phyloP scores from a whole-genome alignment of 2,888 invertebrate genomes.

The Cheiracanthium punctorium region DNA sequence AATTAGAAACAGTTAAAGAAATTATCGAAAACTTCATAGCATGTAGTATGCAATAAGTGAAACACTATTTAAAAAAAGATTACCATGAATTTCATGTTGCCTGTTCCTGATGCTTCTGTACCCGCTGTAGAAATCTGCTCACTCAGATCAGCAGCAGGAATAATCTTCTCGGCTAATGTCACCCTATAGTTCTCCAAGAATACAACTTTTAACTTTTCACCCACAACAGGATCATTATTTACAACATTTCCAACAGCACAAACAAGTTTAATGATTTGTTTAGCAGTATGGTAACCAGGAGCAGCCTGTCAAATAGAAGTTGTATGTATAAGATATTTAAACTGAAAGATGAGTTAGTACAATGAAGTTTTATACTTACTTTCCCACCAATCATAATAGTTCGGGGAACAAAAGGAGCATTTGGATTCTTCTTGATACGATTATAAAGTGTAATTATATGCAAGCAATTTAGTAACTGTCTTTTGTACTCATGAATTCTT shows the following conservation, averaged over 20 bases:
- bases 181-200: constrained; percentile 99
- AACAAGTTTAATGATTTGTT: constrained; percentile 98
- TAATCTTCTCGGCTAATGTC: constrained; percentile 97
- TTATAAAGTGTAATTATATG: constrained; percentile 98
- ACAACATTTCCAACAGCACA: constrained; percentile 93
- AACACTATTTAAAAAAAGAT: too few relatives aligned
- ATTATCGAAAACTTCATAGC: too few relatives aligned
- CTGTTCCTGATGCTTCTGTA: constrained; percentile 99
- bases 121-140: constrained; percentile 99
- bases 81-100: constrained; percentile 99
- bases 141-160: constrained; percentile 98
- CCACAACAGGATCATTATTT: constrained; percentile 98
- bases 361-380: constrained; percentile 72
- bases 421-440: constrained; percentile 95
- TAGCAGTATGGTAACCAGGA: constrained; percentile 98
- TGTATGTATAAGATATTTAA: too few relatives aligned
- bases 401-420: constrained; percentile 88
- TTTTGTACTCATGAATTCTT: constrained; percentile 99
- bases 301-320: constrained; percentile 82
- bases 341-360: background rate
- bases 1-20: too few relatives aligned
- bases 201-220: constrained; percentile 90
- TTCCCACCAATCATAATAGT: constrained; percentile 97
- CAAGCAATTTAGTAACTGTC: constrained; percentile 95
- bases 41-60: too few relatives aligned